Percentiles rank a stretch among this genome's conserved stretches.
Conservation (phyloP, 2,113 vertebrate genomes). For the Ammodytes marinus region DNA sequence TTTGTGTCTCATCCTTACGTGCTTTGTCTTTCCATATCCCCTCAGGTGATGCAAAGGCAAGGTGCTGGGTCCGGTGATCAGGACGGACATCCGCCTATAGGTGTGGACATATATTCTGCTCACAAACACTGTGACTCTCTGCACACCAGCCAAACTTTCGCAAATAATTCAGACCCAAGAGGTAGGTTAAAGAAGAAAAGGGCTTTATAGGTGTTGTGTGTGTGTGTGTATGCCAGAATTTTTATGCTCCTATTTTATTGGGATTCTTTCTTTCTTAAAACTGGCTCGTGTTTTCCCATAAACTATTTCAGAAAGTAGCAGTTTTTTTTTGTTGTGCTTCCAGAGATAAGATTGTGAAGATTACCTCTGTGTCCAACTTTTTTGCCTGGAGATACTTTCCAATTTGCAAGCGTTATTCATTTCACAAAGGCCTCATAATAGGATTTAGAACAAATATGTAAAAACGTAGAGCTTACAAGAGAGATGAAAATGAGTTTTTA, state of each 20-base stretch:
- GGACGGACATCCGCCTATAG: constrained; percentile 58
- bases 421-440: constrained; percentile 82
- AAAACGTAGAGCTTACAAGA: constrained; percentile 79
- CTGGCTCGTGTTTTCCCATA: constrained; percentile 49
- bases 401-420: constrained; percentile 82
- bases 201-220: constrained; percentile 9
- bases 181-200: constrained; percentile 58
- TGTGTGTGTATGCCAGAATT: constrained; percentile 3
- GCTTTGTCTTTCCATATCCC: constrained; percentile 58
- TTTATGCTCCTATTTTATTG: constrained; percentile 30
- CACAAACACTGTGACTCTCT: constrained; percentile 39
- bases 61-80: constrained; percentile 59
- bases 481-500: constrained; percentile 82
- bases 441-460: constrained; percentile 84
- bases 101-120: constrained; percentile 51
- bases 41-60: constrained; percentile 57
- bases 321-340: constrained; percentile 60
- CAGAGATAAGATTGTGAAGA: constrained; percentile 78
- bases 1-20: background rate
- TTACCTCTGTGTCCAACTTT: constrained; percentile 82
- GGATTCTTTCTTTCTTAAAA: constrained; percentile 9
- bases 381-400: constrained; percentile 78
- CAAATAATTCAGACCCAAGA: constrained; percentile 35
- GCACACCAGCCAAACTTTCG: constrained; percentile 19
- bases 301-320: constrained; percentile 52